phyloP scores from a whole-genome alignment of 2,113 vertebrate genomes.

The Chloropsis cyanopogon region DNA sequence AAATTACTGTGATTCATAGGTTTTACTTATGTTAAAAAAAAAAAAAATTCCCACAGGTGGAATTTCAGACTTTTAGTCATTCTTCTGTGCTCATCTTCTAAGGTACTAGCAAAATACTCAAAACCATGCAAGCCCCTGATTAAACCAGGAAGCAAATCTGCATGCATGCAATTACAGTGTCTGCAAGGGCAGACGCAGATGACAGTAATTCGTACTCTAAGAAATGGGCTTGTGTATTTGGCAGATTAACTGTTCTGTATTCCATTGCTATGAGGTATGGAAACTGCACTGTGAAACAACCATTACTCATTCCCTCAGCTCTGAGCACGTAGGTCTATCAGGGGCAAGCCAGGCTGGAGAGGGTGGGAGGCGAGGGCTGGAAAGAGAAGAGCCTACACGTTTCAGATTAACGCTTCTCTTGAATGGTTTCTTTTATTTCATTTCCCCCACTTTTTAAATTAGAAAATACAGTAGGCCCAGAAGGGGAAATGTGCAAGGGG shows the following conservation, averaged over 20 bases:
- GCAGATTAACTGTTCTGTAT: constrained; percentile 72
- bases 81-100: background rate
- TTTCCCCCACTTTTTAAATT: constrained; percentile 46
- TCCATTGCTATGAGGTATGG: constrained; percentile 79
- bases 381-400: background rate
- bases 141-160: constrained; percentile 61
- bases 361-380: background rate
- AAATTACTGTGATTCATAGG: background rate
- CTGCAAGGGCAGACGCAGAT: constrained; percentile 60
- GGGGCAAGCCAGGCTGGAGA: constrained; percentile 10
- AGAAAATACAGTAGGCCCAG: constrained; percentile 24
- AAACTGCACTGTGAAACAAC: constrained; percentile 70
- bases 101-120: background rate
- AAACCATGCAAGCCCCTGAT: constrained; percentile 13
- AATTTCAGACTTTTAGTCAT: background rate
- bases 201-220: constrained; percentile 74
- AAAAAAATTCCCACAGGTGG: background rate
- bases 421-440: constrained; percentile 38
- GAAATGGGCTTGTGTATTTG: constrained; percentile 73
- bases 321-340: constrained; percentile 42
- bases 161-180: constrained; percentile 64
- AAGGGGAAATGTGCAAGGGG: constrained; percentile 1
- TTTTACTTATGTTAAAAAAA: background rate
- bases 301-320: constrained; percentile 63
- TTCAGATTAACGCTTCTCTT: constrained; percentile 38